A percentile compares a stretch with the other conserved stretches of the same genome.
Evolutionary conservation across 2,113 vertebrate genomes (phyloP).

Genomic region (Oncorhynchus kisutch): DNA sequence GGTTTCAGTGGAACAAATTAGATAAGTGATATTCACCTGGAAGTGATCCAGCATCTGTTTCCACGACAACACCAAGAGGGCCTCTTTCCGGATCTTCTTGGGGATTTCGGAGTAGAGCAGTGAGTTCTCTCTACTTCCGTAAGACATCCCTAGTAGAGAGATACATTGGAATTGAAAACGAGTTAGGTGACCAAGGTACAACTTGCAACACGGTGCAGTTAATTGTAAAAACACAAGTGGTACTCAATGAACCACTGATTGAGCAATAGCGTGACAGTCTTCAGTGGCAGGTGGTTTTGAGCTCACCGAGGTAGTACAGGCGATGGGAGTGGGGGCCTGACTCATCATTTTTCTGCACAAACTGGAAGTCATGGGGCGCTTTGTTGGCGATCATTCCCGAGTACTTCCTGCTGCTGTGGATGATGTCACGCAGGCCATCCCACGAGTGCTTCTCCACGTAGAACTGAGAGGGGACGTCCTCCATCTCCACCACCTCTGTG

Average conservation of each 20-base stretch:
- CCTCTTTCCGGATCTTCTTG: constrained; percentile 93
- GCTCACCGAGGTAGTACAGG: constrained; percentile 92
- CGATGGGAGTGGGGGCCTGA: constrained; percentile 86
- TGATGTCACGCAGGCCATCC: constrained; percentile 88
- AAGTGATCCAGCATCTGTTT: constrained; percentile 99
- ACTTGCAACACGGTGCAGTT: too few relatives aligned
- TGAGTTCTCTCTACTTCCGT: constrained; percentile 95
- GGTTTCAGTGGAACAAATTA: too few relatives aligned
- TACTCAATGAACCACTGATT: neutral
- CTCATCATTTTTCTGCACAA: constrained; percentile 85
- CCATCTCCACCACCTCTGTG: constrained; percentile 80
- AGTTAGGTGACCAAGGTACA: too few relatives aligned
- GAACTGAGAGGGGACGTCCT: constrained; percentile 81
- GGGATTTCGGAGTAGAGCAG: constrained; percentile 97
- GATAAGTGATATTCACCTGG: constrained; percentile 76
- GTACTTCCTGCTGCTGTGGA: constrained; percentile 93
- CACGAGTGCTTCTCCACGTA: constrained; percentile 90
- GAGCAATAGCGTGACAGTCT: neutral
- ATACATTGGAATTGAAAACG: neutral
- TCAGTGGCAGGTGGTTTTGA: neutral
- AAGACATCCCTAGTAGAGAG: constrained; percentile 86
- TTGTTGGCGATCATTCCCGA: constrained; percentile 88
- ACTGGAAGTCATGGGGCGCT: constrained; percentile 90
- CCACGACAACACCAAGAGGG: constrained; percentile 91
- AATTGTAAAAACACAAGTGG: too few relatives aligned